phyloP scores from a whole-genome alignment of 2,113 vertebrate species.

The Acanthisitta chloris region DNA sequence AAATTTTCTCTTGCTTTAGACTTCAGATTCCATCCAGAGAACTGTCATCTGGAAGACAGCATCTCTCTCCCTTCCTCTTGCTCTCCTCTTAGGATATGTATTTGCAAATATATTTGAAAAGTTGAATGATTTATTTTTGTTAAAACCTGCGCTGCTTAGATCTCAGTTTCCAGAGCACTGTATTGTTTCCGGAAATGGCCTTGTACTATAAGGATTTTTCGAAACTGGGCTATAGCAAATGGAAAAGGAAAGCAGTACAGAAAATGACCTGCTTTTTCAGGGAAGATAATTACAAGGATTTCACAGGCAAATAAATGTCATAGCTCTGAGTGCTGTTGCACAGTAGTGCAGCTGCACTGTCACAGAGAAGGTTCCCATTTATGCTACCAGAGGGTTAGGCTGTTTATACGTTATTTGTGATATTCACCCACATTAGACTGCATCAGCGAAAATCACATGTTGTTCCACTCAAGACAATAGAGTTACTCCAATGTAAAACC shows the following conservation, averaged over 20 bases:
- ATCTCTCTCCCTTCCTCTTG: background rate
- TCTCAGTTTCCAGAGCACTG: background rate
- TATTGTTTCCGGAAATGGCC: background rate
- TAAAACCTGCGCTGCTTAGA: background rate
- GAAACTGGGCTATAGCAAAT: background rate
- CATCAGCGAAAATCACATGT: background rate
- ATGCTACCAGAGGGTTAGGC: background rate
- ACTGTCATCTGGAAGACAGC: conserved; percentile 73
- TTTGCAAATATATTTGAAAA: conserved; percentile 28
- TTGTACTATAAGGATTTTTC: background rate
- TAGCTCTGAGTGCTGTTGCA: background rate
- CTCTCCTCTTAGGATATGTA: background rate
- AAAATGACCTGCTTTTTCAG: background rate
- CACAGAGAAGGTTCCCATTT: background rate
- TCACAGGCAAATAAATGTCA: background rate
- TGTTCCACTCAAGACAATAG: background rate
- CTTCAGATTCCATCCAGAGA: conserved; percentile 63
- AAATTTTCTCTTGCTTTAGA: conserved; percentile 59
- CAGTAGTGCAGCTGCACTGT: background rate
- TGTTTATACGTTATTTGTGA: background rate
- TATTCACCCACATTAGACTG: background rate
- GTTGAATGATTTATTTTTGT: background rate
- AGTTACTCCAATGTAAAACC: background rate
- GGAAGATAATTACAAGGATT: background rate
- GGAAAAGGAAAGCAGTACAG: background rate